phyloP scores from a whole-genome alignment of 2,888 invertebrate species.

The Entomobrya proxima region DNA sequence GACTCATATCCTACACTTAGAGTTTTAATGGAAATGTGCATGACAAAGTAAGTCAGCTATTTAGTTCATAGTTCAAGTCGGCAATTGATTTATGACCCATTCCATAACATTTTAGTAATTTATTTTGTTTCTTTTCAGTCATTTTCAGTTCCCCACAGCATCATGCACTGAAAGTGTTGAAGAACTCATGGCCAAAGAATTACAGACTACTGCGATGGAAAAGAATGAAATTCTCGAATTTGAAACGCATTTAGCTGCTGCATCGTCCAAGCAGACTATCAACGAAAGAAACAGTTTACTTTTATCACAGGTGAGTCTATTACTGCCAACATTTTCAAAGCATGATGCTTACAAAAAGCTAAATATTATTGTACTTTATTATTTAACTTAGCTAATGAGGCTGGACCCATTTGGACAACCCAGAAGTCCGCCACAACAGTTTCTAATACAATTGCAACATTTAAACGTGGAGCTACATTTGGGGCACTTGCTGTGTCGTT shows the following conservation, averaged over 20 bases:
- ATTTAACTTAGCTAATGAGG: slow-evolving; percentile 82
- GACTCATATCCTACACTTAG: slow-evolving; percentile 92
- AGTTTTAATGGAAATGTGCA: slow-evolving; percentile 96
- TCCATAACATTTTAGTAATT: not conserved
- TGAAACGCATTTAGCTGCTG: slow-evolving; percentile 94
- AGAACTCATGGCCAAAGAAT: slow-evolving; percentile 82
- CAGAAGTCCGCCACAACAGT: slow-evolving; percentile 86
- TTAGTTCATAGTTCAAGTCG: no score
- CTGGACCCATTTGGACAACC: slow-evolving; percentile 91
- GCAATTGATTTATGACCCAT: not conserved
- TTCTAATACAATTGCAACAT: slow-evolving; percentile 88
- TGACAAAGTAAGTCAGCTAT: slow-evolving; percentile 89
- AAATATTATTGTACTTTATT: not conserved
- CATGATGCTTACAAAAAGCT: not conserved
- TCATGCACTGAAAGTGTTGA: slow-evolving; percentile 81
- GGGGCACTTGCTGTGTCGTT: slow-evolving; percentile 91
- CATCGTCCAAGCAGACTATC: slow-evolving; percentile 88
- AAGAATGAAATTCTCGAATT: slow-evolving; percentile 90
- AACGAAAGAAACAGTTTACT: slow-evolving; percentile 93
- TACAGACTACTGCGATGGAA: slow-evolving; percentile 84
- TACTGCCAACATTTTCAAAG: not conserved
- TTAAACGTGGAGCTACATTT: slow-evolving; percentile 88
- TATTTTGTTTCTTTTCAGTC: slow-evolving; percentile 78
- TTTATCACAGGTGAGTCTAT: slow-evolving; percentile 82
- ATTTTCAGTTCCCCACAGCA: slow-evolving; percentile 85